These are phyloP conservation scores for Paracanthobrama guichenoti DNA, from an alignment of 2,113 vertebrate species.

Conservation along the genomic window DNA sequence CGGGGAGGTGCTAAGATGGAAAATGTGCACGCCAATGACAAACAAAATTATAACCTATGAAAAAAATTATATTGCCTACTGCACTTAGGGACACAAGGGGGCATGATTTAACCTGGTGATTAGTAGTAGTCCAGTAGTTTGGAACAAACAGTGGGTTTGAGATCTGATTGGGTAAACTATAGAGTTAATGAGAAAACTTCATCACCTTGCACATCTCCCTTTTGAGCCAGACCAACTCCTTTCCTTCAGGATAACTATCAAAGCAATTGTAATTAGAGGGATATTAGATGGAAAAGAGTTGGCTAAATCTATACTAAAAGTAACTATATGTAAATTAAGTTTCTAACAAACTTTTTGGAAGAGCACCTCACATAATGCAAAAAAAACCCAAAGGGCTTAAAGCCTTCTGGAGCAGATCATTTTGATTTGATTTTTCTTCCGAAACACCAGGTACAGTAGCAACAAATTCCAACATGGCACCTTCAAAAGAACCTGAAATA, in stretches of 20 bases:
- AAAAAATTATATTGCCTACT: neutral
- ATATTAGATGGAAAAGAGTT: neutral
- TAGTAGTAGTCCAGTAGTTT: neutral
- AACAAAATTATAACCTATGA: neutral
- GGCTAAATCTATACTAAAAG: neutral
- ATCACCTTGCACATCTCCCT: neutral
- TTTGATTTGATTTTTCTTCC: neutral
- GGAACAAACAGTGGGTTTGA: neutral
- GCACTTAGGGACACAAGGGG: neutral
- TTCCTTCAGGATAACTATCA: neutral
- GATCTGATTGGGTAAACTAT: no score
- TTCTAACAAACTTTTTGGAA: neutral
- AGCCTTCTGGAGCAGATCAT: neutral
- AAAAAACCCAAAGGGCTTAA: neutral
- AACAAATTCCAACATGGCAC: neutral
- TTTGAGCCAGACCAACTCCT: neutral
- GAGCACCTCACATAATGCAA: neutral
- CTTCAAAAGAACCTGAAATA: no score
- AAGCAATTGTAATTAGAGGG: neutral
- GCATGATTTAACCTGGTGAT: neutral
- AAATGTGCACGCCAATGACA: neutral
- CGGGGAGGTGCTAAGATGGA: neutral
- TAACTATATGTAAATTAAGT: neutral
- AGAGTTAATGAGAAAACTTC: conserved; percentile 5
- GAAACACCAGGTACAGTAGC: neutral